A percentile compares a stretch with the other conserved stretches of the same genome.
phyloP scores from a whole-genome alignment of 2,113 vertebrate genomes.

The Chamaea fasciata region DNA sequence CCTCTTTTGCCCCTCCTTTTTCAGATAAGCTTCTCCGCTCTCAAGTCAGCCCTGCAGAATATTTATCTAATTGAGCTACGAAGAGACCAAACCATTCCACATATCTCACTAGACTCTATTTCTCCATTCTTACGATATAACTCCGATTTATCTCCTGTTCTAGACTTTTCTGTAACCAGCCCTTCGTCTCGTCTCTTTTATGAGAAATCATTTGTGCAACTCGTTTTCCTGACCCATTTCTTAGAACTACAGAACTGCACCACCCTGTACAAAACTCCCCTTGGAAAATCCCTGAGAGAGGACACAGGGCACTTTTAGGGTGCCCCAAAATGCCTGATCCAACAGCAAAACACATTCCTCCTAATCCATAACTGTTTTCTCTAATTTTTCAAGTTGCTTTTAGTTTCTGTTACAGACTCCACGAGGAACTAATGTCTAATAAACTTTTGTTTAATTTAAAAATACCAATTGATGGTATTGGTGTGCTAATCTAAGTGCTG shows the following conservation, averaged over 20 bases:
- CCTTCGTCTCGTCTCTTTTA: background rate
- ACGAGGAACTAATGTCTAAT: background rate
- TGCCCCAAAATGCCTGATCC: background rate
- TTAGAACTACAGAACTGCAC: background rate
- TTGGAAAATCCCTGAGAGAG: background rate
- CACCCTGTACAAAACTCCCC: background rate
- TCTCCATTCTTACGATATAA: background rate
- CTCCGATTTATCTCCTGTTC: background rate
- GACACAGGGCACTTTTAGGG: accelerated
- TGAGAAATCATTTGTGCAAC: background rate
- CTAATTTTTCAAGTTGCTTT: background rate
- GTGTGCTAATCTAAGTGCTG: background rate
- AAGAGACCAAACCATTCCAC: background rate
- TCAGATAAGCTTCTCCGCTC: background rate
- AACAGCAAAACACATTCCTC: background rate
- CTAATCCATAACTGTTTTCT: background rate
- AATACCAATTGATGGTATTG: background rate
- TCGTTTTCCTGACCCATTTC: background rate
- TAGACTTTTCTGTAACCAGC: background rate
- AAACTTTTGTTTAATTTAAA: background rate
- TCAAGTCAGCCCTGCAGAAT: background rate
- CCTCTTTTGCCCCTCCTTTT: background rate
- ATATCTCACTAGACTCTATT: background rate
- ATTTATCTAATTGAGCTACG: background rate
- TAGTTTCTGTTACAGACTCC: background rate